Conservation (phyloP, 2,113 vertebrate genomes). For the Chaenocephalus aceratus region DNA sequence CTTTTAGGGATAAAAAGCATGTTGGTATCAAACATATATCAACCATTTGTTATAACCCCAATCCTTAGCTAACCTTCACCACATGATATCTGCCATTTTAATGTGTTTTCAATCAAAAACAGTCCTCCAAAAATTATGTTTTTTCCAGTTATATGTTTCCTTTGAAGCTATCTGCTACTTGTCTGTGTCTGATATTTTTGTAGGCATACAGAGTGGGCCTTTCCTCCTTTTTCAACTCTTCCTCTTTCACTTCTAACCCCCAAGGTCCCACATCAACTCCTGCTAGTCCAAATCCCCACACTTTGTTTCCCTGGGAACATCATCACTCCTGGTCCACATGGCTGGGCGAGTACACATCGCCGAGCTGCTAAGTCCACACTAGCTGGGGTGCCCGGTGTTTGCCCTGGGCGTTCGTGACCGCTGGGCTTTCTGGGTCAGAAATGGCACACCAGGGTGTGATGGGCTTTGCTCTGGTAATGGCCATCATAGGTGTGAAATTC, state of each 20-base stretch:
- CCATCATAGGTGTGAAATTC: constrained; percentile 70
- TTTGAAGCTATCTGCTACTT: neutral
- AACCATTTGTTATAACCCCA: neutral
- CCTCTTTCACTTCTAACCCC: constrained; percentile 34
- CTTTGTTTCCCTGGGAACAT: constrained; percentile 77
- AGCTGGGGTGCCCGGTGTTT: constrained; percentile 74
- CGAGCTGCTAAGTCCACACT: constrained; percentile 79
- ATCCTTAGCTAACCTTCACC: neutral
- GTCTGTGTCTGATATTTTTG: neutral
- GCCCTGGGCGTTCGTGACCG: constrained; percentile 62
- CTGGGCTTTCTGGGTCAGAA: constrained; percentile 63
- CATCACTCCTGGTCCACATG: constrained; percentile 72
- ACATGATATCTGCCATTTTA: neutral
- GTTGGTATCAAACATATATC: neutral
- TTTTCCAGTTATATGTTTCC: neutral
- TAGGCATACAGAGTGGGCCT: neutral
- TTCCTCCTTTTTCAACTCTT: constrained; percentile 34
- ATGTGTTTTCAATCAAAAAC: neutral
- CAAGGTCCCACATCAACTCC: neutral
- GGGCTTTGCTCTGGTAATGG: constrained; percentile 31
- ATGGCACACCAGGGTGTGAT: constrained; percentile 67
- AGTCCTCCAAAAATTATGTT: neutral
- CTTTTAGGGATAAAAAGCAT: no score
- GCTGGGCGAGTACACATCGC: constrained; percentile 81
- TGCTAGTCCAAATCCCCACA: constrained; percentile 28